A percentile compares a stretch with the other conserved stretches of the same genome.
Evolutionary conservation across 2,888 invertebrate species (phyloP).

Genomic region (Phyto melanocephala): DNA sequence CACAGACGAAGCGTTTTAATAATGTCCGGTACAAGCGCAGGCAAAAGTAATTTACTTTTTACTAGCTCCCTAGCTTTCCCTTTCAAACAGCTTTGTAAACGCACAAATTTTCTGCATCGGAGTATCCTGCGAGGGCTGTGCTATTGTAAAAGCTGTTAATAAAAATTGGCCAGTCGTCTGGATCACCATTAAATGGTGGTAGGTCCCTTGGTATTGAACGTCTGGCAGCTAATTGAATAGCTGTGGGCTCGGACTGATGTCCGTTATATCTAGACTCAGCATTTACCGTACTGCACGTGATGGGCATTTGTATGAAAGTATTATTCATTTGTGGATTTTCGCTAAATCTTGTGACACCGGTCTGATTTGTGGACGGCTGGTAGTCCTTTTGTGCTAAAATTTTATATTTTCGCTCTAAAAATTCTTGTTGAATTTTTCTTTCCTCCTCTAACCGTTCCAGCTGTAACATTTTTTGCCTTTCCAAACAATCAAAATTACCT

Average conservation of each 20-base stretch:
- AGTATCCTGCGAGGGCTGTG: slow-evolving; percentile 15
- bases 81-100: slow-evolving; percentile 3
- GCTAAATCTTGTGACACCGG: background rate
- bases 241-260: no score
- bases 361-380: background rate
- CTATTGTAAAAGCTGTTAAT: slow-evolving; percentile 33
- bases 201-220: background rate
- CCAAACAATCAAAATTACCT: no score
- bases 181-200: slow-evolving; percentile 17
- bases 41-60: background rate
- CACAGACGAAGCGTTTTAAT: slow-evolving; percentile 9
- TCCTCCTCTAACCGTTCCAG: slow-evolving; percentile 1
- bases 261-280: no score
- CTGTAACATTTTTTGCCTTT: slow-evolving; percentile 4
- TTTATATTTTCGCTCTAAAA: background rate
- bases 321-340: background rate
- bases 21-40: background rate
- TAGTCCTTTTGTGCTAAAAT: no score
- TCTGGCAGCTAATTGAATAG: slow-evolving; percentile 15
- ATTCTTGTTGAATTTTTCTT: background rate
- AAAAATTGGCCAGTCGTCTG: no score
- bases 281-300: background rate
- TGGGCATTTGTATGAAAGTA: no score
- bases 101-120: slow-evolving; percentile 12
- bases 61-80: slow-evolving; percentile 12